Evolutionary conservation across 92 coral and sea anemone genomes (phyloP), one percentile per base, ranked within the genome.

Genomic region (Metridium senile): DNA sequence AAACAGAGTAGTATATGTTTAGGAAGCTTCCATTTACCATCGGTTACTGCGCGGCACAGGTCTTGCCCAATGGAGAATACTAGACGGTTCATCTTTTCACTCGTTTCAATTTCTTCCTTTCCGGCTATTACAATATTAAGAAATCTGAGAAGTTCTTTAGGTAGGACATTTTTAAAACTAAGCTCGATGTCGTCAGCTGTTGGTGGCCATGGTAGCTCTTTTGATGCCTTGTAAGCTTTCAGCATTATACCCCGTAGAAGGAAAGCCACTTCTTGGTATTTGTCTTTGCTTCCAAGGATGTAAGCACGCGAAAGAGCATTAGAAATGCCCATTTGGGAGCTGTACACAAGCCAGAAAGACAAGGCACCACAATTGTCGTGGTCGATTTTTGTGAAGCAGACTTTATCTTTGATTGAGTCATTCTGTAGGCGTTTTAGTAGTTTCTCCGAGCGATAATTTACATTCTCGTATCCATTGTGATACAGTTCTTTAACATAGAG

Each of bases 111-210:
- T 9, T 58, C 63, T 9, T n/a, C 9, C 46, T 79, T 57, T 29
- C 89, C 89, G 57, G 80, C 53, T 1, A 68, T 68, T 33, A 85
- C 85, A 73, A 20, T 62, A 76, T 68, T 80, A 66, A 85, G 76
- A 77, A 85, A 85, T 73, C n/a, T 72, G 52, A 64, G 45, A 45
- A 85, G 85, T 39, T 85, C 81, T 47, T 81, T 49, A 9, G 89
- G 89, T 16, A 85, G 73, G 16, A 64, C 62, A 35, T 81, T 80
- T 29, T 59, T 29, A 16, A 33, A 69, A 45, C 67, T 83, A 35
- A 74, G 33, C 10, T 70, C 78, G 32, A 83, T 54, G 59, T 83
- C 88, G 66, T 76, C 84, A 51, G 78, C 78, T n/a, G n/a, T n/a
- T n/a, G n/a, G n/a, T n/a, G 78, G 88, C 88, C 88, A 83, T 22